Conservation (phyloP, 2,113 vertebrate genomes). For the Cyrtonyx montezumae region DNA sequence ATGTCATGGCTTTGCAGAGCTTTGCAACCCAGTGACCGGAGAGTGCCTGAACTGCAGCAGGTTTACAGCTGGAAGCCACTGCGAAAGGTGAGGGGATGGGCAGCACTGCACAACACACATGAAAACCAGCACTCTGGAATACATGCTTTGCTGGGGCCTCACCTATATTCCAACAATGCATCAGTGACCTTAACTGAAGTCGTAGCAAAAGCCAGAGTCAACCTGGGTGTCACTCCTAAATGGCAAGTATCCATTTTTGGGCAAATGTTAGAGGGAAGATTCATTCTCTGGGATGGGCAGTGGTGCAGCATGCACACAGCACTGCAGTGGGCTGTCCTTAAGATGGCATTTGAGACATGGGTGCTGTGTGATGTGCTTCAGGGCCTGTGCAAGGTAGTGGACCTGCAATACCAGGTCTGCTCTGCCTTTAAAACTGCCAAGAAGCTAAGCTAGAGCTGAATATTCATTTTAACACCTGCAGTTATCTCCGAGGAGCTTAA, state of each 20-base stretch:
- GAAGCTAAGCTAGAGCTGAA: neutral
- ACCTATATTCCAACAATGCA: neutral
- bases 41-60: slow-evolving; percentile 78
- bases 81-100: slow-evolving; percentile 77
- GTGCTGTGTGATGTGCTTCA: neutral
- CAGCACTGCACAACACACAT: neutral
- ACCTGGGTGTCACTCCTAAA: neutral
- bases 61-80: slow-evolving; percentile 78
- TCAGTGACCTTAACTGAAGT: neutral
- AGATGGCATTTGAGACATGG: neutral
- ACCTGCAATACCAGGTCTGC: neutral
- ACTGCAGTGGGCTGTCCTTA: rapidly evolving
- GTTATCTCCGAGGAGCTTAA: neutral
- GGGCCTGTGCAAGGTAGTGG: rapidly evolving
- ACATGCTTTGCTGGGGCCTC: rapidly evolving
- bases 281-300: neutral
- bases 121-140: neutral
- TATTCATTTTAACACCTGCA: neutral
- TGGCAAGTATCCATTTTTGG: neutral
- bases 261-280: neutral
- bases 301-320: rapidly evolving
- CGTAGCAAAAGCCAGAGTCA: neutral
- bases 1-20: slow-evolving; percentile 80
- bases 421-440: neutral
- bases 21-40: slow-evolving; percentile 79